These are phyloP conservation scores for Clavelina lepadiformis DNA, from an alignment of 23 tunicate genomes.

Conservation along the genomic window DNA sequence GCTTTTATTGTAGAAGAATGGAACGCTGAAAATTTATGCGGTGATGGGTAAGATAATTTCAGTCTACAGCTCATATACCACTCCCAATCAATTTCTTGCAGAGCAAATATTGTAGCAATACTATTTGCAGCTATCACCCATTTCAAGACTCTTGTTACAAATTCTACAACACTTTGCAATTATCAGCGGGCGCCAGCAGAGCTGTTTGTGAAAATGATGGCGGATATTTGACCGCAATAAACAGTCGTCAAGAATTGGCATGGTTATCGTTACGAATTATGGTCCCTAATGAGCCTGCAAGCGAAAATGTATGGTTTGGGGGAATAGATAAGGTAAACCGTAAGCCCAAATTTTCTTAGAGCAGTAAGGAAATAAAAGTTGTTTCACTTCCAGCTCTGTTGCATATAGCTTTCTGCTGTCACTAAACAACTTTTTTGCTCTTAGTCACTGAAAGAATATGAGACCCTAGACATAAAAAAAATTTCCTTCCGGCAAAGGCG, in stretches of 20 bases:
- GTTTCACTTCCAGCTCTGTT: not conserved
- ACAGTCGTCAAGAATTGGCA: conserved; percentile 47
- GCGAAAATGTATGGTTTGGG: conserved; percentile 49
- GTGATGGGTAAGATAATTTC: conserved; percentile 74
- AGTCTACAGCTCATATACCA: no score
- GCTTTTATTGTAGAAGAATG: conserved; percentile 53
- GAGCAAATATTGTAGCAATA: no score
- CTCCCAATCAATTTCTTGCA: no score
- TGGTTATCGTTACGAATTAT: conserved; percentile 20
- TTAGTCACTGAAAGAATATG: conserved; percentile 1
- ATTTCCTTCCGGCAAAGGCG: conserved; percentile 14
- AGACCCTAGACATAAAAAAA: conserved; percentile 19
- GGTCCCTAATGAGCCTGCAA: not conserved
- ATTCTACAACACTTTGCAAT: conserved; percentile 1
- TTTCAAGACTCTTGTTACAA: conserved; percentile 79
- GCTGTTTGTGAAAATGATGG: conserved; percentile 39
- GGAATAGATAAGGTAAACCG: conserved; percentile 36
- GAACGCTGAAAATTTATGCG: conserved; percentile 24
- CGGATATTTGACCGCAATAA: conserved; percentile 43
- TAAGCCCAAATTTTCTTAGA: not conserved
- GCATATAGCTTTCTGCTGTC: not conserved
- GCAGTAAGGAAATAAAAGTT: not conserved
- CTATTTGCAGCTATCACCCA: conserved; percentile 48
- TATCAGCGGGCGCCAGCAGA: conserved; percentile 13
- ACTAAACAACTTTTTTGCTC: not conserved